These are phyloP conservation scores for Melanotaenia maccullochi DNA, from an alignment of 2,797 vertebrate species.

Conservation along the genomic window DNA sequence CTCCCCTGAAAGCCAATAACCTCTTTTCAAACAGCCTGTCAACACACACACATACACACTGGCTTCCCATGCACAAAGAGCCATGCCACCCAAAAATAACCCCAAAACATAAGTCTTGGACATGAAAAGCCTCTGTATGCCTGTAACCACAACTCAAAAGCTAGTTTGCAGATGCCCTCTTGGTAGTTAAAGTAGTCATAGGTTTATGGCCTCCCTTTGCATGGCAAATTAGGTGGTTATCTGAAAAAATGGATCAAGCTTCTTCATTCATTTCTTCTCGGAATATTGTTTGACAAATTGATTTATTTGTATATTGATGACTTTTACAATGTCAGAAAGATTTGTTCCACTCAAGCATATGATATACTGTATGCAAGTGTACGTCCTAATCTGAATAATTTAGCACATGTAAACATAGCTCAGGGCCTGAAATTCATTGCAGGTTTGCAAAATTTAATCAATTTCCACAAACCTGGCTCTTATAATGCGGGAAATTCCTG, in stretches of 20 bases:
- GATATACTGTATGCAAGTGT: no score
- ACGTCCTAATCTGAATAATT: no score
- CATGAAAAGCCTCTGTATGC: not conserved
- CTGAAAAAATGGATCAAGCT: not conserved
- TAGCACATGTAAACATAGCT: no score
- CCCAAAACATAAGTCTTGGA: not conserved
- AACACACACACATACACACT: conserved; percentile 26
- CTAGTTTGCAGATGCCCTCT: conserved; percentile 33
- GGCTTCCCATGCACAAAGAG: not conserved
- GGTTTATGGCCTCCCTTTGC: conserved; percentile 45
- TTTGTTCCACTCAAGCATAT: no score
- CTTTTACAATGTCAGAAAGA: no score
- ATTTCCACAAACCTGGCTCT: no score
- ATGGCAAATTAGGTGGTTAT: conserved; percentile 50
- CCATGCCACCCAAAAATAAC: not conserved
- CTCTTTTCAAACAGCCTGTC: conserved; percentile 64
- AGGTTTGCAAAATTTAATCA: no score
- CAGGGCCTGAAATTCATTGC: no score
- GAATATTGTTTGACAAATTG: not conserved
- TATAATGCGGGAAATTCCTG: no score
- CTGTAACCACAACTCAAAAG: not conserved
- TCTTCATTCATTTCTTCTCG: not conserved
- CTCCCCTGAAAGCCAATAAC: conserved; percentile 73
- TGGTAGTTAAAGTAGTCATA: conserved; percentile 16
- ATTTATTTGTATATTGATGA: not conserved